Evolutionary conservation across 2,797 vertebrate genomes (phyloP), one percentile per base, ranked within the genome.

Genomic region (Myiotriccus ornatus): DNA sequence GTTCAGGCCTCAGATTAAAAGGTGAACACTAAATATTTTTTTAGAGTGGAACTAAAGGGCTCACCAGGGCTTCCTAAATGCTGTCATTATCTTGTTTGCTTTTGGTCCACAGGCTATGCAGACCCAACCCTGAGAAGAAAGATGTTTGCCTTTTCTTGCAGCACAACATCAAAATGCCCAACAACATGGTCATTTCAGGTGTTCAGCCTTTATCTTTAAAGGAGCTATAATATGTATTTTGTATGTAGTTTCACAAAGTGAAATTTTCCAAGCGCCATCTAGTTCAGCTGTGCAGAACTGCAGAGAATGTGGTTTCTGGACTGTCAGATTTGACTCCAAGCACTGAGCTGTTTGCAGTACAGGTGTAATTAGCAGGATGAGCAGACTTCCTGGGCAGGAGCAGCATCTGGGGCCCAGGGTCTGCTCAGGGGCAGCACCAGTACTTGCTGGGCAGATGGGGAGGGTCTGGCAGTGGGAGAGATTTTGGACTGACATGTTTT

Each of bases 101-200:
- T 22, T 71, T 6, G 1, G 5, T 35, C 16, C 30, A 46, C 12
- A 46, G 46, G 16, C 8, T 71, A 5, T 0, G 0, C 8, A 50
- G 50, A 30, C 12, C 4, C 34, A 80, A 39, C 4, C 7, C 15
- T 17, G 15, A 41, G 27, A 50, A 53, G 23, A 78, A 75, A 79
- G 17, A 19, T 5, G 3, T 43, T 53, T 35, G 10, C 4, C 9
- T 76, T 88, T 43, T 55, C 43, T 56, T 59, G 60, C 14, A 73
- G 10, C 9, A n/a, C 50, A 70, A 30, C 4, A 41, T n/a, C 19
- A 50, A 64, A 47, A 56, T 16, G 7, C 9, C 13, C 20, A 22
- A 16, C 1, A 34, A 10, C 7, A 24, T 8, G 3, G 32, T 24
- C 2, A 8, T 24, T 35, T 73, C 41, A 37, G 24, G 15, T 28